Evolutionary conservation across 2,797 vertebrate species (phyloP), one percentile per base, ranked within the genome.

Genomic region (Sternotherus odoratus): DNA sequence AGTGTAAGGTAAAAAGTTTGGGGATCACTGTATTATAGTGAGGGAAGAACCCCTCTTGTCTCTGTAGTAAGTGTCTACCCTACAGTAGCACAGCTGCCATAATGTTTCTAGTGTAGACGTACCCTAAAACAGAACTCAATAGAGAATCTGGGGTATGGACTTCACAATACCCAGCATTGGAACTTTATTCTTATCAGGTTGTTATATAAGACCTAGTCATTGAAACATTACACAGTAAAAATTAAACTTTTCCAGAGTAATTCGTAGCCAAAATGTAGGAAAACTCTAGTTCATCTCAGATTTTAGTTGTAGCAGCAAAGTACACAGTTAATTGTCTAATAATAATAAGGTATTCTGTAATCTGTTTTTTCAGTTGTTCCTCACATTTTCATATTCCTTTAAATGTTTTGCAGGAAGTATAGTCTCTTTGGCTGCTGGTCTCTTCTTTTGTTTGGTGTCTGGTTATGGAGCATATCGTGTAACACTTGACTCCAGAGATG

Each of bases 341-440:
- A 69, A 23, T 69, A 69, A 6, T 11, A 36, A 39, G 7, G 60
- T 69, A 24, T 69, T 69, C 66, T 39, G 21, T 69, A 23, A n/a
- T 21, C 63, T 69, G 21, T 69, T 69, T 69, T 69, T 66, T 36
- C 63, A n/a, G n/a, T 69, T 69, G n/a, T 69, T 69, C 63, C 21
- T 69, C 36, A 39, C n/a, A 39, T 69, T 21, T 69, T 69, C 21
- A 12, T 39, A 23, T 69, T 69, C 21, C 19, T 69, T 69, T 66
- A 36, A 69, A 69, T 69, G 19, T 8, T 16, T 95, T 95, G 46
- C 91, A 99, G 99, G 98, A 86, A 99, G 99, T 79, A 97, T 99
- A 95, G 98, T 98, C 90, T 99, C 99, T 82, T 94, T 99, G 97
- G 97, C 98, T 95, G 98, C 98, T 48, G 99, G 99, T 63, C 96